Conservation (phyloP, 1,140 invertebrate genomes). For the Caerostris extrusa region DNA sequence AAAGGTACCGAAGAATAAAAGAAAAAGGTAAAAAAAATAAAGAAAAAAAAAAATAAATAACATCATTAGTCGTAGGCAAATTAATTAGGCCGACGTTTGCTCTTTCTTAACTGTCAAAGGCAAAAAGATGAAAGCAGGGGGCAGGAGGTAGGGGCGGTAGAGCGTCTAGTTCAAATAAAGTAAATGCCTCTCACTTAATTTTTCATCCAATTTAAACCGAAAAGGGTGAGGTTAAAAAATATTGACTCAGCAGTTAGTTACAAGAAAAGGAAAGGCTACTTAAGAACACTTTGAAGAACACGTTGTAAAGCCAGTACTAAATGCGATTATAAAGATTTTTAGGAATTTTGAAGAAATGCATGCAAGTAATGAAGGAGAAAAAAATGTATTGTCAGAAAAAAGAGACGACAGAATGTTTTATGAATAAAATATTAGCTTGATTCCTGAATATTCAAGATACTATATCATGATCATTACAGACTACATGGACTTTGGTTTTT, state of each 20-base stretch:
- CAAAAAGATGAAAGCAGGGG: slow-evolving; percentile 8
- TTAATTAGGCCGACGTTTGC: slow-evolving; percentile 62
- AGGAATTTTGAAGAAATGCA: background rate
- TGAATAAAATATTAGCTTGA: too few relatives aligned
- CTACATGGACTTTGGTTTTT: too few relatives aligned
- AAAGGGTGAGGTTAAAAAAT: background rate
- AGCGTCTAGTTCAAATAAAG: slow-evolving; percentile 54
- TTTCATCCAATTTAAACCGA: slow-evolving; percentile 72
- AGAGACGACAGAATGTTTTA: background rate
- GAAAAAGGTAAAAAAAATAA: background rate
- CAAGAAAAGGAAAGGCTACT: background rate
- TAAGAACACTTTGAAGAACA: background rate
- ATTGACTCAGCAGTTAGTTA: slow-evolving; percentile 32
- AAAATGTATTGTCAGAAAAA: background rate
- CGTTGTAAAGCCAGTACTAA: background rate
- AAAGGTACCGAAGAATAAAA: background rate
- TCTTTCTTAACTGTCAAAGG: slow-evolving; percentile 67
- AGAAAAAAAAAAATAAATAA: slow-evolving; percentile 42
- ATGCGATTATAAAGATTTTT: background rate
- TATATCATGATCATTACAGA: too few relatives aligned
- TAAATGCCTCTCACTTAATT: slow-evolving; percentile 69
- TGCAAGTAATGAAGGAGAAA: too few relatives aligned
- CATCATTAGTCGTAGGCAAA: slow-evolving; percentile 66
- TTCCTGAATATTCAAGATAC: too few relatives aligned
- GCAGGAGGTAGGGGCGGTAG: background rate